Base-by-base conservation (phyloP, 2,113 vertebrate genomes). In the Conger conger region DNA sequence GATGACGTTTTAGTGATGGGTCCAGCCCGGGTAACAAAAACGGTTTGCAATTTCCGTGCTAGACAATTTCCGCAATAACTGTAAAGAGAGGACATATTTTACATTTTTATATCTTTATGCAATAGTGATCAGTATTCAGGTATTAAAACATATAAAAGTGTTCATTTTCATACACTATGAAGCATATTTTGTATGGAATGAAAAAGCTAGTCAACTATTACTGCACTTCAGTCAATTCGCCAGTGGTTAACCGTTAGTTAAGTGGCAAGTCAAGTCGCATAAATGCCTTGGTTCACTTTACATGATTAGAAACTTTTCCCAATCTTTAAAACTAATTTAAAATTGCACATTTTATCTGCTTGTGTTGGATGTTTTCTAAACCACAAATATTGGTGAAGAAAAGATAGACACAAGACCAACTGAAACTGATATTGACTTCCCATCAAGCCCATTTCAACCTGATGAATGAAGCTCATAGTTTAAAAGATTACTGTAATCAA, bases 401-500 rank as follows among this genome's bases (percentile, higher is more conserved):
- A 73, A 73, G 27, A 68, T 68, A 27, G 57, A 42, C 73, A 81
- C 30, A 23, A 54, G 76, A 53, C 81, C 37, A 82, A 79, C 78
- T 40, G 73, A 91, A 90, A 87, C 16, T 73, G 42, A 57, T 92
- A 92, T 94, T 84, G 87, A 90, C 90, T 91, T 92, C 89, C 84
- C 42, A 85, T 87, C 84, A 86, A 79, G 36, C 57, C 83, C 84
- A 38, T 88, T 83, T 84, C 85, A 18, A 85, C 82, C 86, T 95
- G 95, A 95, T 93, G 86, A 89, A 95, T 95, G 89, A 91, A 93
- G 87, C 92, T 91, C 79, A 4, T 18, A 84, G 82, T 89, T 94
- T 95, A 95, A 97, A 94, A 97, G 94, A 96, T 96, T 94, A 95
- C 95, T 92, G 96, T 96, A 95, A 97, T 97, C 95, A 95, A 91